Base-by-base conservation (phyloP, 2,797 vertebrate species). In the Typhlichthys eigenmanni region DNA sequence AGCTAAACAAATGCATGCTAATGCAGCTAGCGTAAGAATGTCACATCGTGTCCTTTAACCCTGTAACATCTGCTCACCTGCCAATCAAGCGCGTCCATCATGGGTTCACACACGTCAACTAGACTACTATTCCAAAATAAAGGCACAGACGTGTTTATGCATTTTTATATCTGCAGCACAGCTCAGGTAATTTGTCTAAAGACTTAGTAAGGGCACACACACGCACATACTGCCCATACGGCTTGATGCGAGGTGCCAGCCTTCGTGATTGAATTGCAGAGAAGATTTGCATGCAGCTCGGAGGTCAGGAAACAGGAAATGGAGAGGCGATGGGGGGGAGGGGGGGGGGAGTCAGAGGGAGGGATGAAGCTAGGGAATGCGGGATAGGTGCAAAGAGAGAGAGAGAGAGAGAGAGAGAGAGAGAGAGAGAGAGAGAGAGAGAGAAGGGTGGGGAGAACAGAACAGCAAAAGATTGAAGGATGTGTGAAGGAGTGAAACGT, bases 251-350 rank as follows among this genome's bases (percentile, higher is more conserved):
- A 59, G 51, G 62, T 55, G 50, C 54, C 45, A 62, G 58, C 74
- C 58, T 75, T 72, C 77, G 74, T 82, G 72, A 87, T 82, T 79
- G 78, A 85, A 87, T 82, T 79, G 75, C 73, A 73, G 73, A 75
- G 76, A 64, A 78, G 81, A 83, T 78, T 74, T 75, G 78, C 48
- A 55, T 65, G 45, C 66, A 72, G 78, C 75, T 66, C 69, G 71
- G 49, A 74, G 77, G 76, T 81, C 76, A 57, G 64, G 64, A 66
- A 51, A 55, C 68, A 76, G 74, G 75, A 84, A 79, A 76, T 58
- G 46, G 47, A 75, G 78, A 64, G 66, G 34, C 34, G 7, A 38
- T 38, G 34, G 24, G 17, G 19, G 19, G 19, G 19, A n/a, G 19
- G 24, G 24, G 66, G 56, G 64, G 34, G 68, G 46, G 17, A 49